Base-by-base conservation (phyloP, 2,797 vertebrate species). In the Leptatherina wallacei region DNA sequence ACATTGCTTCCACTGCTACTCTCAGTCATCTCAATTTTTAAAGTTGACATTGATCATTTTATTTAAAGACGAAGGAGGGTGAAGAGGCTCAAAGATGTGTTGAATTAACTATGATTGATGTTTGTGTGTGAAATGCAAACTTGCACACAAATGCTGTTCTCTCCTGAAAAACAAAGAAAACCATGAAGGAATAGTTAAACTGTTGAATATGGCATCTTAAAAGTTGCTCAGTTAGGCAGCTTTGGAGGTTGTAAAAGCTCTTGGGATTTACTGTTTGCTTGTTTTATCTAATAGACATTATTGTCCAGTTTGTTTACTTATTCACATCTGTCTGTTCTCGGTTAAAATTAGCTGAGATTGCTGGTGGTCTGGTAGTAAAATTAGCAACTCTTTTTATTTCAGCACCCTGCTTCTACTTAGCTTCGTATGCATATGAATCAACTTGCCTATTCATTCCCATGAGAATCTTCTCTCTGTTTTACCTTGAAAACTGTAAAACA, bases 231-330 rank as follows among this genome's bases (percentile, higher is more conserved):
- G 75, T 75, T 47, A 64, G 20, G 29, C 54, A 18, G 24, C 65
- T 71, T 61, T 30, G 56, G 36, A 40, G 56, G 24, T 60, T 55
- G 38, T 18, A 22, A 22, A n/a, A 59, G n/a, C 38, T 73, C 20
- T 65, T 56, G 55, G 22, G 65, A 69, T 35, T 40, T 60, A 51
- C 18, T 16, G 3, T 24, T 30, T 6, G 10, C 55, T 49, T 49
- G 47, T 57, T 56, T 47, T 22, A 61, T 12, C 33, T 67, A 56
- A 52, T 54, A 49, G 30, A 52, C 44, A 49, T 20, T 22, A 54
- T 36, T 58, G 36, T 38, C 27, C 63, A 8, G 54, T 65, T 67
- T 29, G 33, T 69, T 79, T 65, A 49, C 62, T 67, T 44, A 30
- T 42, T 47, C 3, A n/a, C 55, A 68, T 59, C 0, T 29, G 32